Conservation (phyloP, 2,113 vertebrate species). For the Chamaetylas fuelleborni region DNA sequence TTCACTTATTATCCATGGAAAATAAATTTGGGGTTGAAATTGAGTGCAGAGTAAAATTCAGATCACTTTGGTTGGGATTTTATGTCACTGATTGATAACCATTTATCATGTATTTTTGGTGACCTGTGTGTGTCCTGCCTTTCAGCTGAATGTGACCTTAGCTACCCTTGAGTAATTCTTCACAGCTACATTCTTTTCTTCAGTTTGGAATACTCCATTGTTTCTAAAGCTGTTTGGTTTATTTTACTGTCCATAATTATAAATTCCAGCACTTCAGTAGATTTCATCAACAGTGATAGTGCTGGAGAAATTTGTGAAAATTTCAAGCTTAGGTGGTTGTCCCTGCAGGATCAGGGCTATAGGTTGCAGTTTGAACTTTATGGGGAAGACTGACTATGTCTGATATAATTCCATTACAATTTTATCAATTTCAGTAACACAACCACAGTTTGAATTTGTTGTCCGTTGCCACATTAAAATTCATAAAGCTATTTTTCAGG, state of each 20-base stretch:
- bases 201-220: neutral
- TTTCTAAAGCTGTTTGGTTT: neutral
- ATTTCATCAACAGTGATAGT: neutral
- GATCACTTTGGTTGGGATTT: neutral
- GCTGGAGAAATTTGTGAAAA: neutral
- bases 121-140: neutral
- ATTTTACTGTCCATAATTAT: neutral
- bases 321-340: neutral
- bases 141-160: neutral
- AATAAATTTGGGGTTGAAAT: accelerated
- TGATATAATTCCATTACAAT: neutral
- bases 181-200: neutral
- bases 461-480: neutral
- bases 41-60: neutral
- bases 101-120: neutral
- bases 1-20: neutral
- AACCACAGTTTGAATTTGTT: neutral
- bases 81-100: neutral
- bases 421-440: neutral
- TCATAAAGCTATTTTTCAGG: neutral
- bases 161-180: neutral
- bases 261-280: neutral
- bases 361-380: neutral
- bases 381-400: neutral
- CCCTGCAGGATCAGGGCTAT: neutral